Base-by-base conservation (phyloP, 2,888 invertebrate genomes). In the Stramonita haemastoma region DNA sequence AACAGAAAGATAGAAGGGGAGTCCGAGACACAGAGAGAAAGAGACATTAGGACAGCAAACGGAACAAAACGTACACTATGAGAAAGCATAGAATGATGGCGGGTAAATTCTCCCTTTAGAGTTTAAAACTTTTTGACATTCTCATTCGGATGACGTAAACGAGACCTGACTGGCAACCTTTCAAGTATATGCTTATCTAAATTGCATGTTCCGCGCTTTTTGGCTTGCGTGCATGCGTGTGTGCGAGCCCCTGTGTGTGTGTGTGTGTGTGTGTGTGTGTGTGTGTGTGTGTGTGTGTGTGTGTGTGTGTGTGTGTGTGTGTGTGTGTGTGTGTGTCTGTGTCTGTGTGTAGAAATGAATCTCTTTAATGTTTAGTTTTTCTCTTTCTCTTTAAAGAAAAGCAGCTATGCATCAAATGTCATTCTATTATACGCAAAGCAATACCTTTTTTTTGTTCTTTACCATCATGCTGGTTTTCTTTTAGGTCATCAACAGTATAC, bases 111-210 rank as follows among this genome's bases (percentile, higher is more conserved):
- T 26, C 34, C 79, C 17, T 79, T 79, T 0, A 79, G 79, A 79
- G 79, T 79, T 79, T 79, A 34, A 79, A 79, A 79, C 17, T 79
- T 79, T 79, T 34, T 79, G 79, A 79, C 79, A 34, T 79, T 79
- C 34, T 79, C 79, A 79, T 79, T 79, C 79, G 34, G 34, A 79
- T 79, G 79, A 79, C 22, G 79, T 79, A 79, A 79, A 79, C 79
- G 79, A 79, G 79, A 79, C 17, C 34, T 79, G 79, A 79, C 79
- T 32, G 79, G 79, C 79, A 79, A 32, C 32, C 79, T 79, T 32
- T 79, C 79, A 79, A 79, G 79, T 79, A 79, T 79, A 79, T 79
- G 79, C 79, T 79, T 79, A 79, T 79, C 79, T 79, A 79, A 79
- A 79, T 79, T 79, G 34, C 79, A 79, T 79, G 32, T 79, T 79